These are phyloP conservation scores for Paguma larvata DNA, from an alignment of 2,797 vertebrate species.

Conservation along the genomic window DNA sequence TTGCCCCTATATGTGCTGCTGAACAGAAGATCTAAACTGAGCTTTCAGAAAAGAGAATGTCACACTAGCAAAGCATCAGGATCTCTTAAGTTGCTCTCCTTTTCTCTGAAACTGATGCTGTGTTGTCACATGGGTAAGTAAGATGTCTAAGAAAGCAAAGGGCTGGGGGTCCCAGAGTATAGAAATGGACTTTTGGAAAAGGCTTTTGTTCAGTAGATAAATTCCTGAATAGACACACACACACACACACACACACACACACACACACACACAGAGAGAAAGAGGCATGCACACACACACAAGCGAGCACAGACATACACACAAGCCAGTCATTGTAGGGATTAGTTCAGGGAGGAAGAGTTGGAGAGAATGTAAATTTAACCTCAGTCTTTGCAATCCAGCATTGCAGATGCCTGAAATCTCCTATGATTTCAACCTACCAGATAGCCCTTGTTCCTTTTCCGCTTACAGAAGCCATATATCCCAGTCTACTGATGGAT, in stretches of 20 bases:
- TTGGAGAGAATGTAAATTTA: too few relatives aligned
- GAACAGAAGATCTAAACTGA: neutral
- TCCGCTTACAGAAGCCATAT: neutral
- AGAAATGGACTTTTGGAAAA: neutral
- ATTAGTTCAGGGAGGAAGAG: neutral
- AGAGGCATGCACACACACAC: too few relatives aligned
- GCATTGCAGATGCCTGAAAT: accelerated
- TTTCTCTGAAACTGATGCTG: neutral
- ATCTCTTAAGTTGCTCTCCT: neutral
- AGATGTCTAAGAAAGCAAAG: neutral
- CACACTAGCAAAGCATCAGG: neutral
- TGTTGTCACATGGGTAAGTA: neutral
- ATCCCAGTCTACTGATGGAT: neutral
- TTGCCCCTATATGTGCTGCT: neutral
- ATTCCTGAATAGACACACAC: neutral
- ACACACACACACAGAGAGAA: too few relatives aligned
- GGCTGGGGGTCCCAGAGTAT: neutral
- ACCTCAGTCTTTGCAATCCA: neutral
- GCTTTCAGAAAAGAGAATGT: neutral
- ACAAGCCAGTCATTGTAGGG: accelerated
- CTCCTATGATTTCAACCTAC: neutral
- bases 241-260: neutral
- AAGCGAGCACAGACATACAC: too few relatives aligned
- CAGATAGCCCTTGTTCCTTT: neutral
- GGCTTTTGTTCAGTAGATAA: neutral